Percentiles rank a stretch among this genome's conserved stretches.
Evolutionary conservation across 2,113 vertebrate genomes (phyloP).

Genomic region (Chaetodon auriga): DNA sequence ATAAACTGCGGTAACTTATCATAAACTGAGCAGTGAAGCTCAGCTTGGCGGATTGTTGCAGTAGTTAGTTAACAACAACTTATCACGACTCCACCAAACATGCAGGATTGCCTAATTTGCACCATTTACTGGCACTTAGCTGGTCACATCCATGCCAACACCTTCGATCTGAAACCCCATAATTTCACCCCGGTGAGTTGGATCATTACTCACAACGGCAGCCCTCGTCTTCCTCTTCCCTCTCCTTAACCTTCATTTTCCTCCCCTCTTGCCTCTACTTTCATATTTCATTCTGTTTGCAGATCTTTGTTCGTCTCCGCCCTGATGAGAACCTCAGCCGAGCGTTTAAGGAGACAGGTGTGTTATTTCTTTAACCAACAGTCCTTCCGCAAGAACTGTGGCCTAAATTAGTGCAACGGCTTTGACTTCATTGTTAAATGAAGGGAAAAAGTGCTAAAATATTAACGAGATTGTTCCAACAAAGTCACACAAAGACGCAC

Average conservation of each 20-base stretch:
- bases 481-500: background rate
- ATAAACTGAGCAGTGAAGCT: background rate
- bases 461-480: constrained; percentile 34
- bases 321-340: background rate
- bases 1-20: background rate
- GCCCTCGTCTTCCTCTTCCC: background rate
- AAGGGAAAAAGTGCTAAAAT: background rate
- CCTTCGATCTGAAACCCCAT: background rate
- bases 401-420: background rate
- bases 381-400: background rate
- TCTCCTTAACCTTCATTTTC: constrained; percentile 24
- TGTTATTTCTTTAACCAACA: background rate
- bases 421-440: constrained; percentile 20
- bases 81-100: background rate
- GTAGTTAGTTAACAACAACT: background rate
- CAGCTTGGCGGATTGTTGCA: background rate
- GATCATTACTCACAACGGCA: background rate
- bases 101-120: too few relatives aligned
- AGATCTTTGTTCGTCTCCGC: background rate
- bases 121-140: background rate
- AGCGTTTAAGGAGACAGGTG: constrained; percentile 13
- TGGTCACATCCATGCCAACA: background rate
- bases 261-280: constrained; percentile 22
- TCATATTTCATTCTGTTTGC: background rate
- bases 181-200: background rate